These are phyloP conservation scores for Branchinecta lindahli DNA, from an alignment of 1,140 invertebrate genomes.

Conservation along the genomic window DNA sequence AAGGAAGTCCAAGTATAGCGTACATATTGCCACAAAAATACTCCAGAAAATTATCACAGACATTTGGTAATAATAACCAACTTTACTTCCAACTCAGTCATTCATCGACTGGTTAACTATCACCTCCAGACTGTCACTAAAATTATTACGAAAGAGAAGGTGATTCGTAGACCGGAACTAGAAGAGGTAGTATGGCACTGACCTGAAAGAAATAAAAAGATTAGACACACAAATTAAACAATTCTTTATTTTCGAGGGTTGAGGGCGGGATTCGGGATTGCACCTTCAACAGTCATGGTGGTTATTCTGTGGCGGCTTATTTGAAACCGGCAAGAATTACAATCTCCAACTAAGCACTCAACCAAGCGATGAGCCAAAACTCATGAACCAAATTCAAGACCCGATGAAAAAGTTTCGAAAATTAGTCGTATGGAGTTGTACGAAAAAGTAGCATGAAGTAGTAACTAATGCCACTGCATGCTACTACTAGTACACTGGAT, in stretches of 20 bases:
- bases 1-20: neutral
- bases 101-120: neutral
- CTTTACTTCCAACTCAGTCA: too few species aligned
- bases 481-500: too few species aligned
- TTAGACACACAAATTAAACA: neutral
- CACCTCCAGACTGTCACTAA: neutral
- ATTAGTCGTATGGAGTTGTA: too few species aligned
- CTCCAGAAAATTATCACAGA: slow-evolving; percentile 2
- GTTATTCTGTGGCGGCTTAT: neutral
- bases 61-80: neutral
- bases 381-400: too few species aligned
- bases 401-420: too few species aligned
- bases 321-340: neutral
- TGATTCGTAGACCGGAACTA: neutral
- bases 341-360: neutral
- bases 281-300: neutral
- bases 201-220: neutral
- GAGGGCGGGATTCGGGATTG: neutral
- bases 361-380: too few species aligned
- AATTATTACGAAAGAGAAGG: neutral
- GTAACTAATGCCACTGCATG: too few species aligned
- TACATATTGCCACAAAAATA: slow-evolving; percentile 10
- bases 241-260: neutral
- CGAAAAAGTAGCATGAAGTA: too few species aligned
- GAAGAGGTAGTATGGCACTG: neutral